phyloP scores from a whole-genome alignment of 2,113 vertebrate species.

The Verasper variegatus region DNA sequence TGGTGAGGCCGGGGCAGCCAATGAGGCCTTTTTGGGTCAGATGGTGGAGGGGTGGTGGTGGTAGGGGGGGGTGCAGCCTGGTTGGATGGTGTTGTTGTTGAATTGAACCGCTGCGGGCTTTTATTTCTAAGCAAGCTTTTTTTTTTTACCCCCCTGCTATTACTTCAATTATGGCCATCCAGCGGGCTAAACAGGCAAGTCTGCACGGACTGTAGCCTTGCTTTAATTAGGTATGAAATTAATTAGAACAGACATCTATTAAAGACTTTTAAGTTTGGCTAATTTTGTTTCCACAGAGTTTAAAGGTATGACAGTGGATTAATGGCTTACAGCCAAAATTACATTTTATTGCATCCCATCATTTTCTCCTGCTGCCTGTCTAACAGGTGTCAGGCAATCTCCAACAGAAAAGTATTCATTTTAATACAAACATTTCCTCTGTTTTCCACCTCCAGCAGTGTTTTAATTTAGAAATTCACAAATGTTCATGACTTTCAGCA shows the following conservation, averaged over 20 bases:
- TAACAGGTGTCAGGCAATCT: slow-evolving; percentile 74
- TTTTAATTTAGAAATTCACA: background rate
- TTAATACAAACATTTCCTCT: background rate
- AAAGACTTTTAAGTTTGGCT: slow-evolving; percentile 82
- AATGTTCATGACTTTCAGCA: background rate
- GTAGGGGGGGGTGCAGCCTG: slow-evolving; percentile 17
- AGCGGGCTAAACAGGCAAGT: slow-evolving; percentile 71
- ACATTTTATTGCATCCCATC: slow-evolving; percentile 76
- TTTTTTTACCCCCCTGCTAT: slow-evolving; percentile 68
- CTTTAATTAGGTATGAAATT: slow-evolving; percentile 86
- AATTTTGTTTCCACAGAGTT: slow-evolving; percentile 76
- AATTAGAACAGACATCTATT: slow-evolving; percentile 83
- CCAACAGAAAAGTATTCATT: slow-evolving; percentile 3
- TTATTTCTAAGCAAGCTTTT: slow-evolving; percentile 69
- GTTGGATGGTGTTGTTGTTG: slow-evolving; percentile 63
- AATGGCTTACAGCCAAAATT: slow-evolving; percentile 82
- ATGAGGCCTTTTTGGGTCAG: slow-evolving; percentile 77
- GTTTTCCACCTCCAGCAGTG: background rate
- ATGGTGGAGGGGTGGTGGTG: slow-evolving; percentile 44
- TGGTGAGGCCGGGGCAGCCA: slow-evolving; percentile 82
- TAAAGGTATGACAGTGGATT: slow-evolving; percentile 85
- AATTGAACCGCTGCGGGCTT: slow-evolving; percentile 73
- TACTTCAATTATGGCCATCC: slow-evolving; percentile 77
- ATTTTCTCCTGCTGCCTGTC: slow-evolving; percentile 64
- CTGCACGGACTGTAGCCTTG: slow-evolving; percentile 71